These are phyloP conservation scores for Corythucha ciliata DNA, from an alignment of 2,888 invertebrate genomes.

Conservation along the genomic window DNA sequence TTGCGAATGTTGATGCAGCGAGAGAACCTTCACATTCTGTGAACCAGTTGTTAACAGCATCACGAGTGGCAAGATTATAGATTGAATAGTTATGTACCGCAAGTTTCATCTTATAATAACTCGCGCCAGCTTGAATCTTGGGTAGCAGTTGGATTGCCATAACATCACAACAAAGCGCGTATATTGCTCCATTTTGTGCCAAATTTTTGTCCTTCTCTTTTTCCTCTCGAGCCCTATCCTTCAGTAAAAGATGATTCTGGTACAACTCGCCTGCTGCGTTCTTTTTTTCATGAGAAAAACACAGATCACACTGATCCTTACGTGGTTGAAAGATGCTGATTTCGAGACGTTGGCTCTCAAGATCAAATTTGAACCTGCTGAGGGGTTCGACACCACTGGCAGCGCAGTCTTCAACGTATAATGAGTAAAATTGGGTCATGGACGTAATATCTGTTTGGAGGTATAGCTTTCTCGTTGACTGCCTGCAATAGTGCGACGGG, in stretches of 20 bases:
- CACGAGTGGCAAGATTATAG: slow-evolving; percentile 15
- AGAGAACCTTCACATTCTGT: slow-evolving; percentile 3
- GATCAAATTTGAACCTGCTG: neutral
- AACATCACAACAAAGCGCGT: slow-evolving; percentile 1
- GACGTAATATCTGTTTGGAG: slow-evolving; percentile 3
- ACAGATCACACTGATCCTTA: slow-evolving; percentile 17
- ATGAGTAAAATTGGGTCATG: slow-evolving; percentile 1
- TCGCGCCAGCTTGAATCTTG: neutral
- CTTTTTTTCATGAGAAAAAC: slow-evolving; percentile 10
- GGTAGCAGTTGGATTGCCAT: slow-evolving; percentile 7
- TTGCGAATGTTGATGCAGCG: slow-evolving; percentile 3
- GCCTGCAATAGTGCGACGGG: slow-evolving; percentile 2
- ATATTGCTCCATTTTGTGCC: neutral
- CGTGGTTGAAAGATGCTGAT: slow-evolving; percentile 9
- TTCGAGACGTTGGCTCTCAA: neutral
- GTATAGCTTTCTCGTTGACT: neutral
- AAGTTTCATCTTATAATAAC: slow-evolving; percentile 12
- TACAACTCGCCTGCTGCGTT: slow-evolving; percentile 6
- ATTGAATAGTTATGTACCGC: slow-evolving; percentile 13
- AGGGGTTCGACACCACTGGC: neutral
- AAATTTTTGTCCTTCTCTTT: slow-evolving; percentile 8
- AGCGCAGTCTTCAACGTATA: too few species aligned
- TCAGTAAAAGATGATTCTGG: neutral
- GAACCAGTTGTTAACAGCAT: slow-evolving; percentile 19
- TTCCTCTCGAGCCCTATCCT: slow-evolving; percentile 6